A percentile compares a stretch with the other conserved stretches of the same genome.
Conservation (phyloP, 1,140 invertebrate species). For the Pseudomyrmex pallidus region DNA sequence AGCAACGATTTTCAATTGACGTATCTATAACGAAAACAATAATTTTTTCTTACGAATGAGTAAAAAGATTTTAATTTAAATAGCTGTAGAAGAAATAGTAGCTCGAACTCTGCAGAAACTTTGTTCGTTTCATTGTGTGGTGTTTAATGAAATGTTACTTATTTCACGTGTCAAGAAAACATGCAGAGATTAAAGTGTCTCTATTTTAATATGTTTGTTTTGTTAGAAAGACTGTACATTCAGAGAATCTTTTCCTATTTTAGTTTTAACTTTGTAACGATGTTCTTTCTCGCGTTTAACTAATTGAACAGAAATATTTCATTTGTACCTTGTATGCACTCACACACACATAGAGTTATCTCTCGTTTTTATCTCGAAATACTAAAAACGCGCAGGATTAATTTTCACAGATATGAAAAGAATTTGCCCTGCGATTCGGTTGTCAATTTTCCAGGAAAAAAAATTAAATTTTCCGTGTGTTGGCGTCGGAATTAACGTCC, state of each 20-base stretch:
- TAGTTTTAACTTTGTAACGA: neutral
- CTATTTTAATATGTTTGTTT: neutral
- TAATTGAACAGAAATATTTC: neutral
- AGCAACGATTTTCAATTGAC: too few species aligned
- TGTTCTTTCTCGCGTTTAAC: neutral
- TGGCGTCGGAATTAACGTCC: neutral
- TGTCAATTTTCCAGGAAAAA: neutral
- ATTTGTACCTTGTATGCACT: neutral
- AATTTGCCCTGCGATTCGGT: neutral
- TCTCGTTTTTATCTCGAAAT: neutral
- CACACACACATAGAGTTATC: neutral
- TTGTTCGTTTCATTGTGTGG: neutral
- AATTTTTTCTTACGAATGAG: too few species aligned
- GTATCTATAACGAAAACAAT: too few species aligned
- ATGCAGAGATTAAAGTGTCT: neutral
- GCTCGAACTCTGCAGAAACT: too few species aligned
- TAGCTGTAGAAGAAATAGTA: too few species aligned
- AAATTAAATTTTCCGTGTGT: neutral
- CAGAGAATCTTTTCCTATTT: neutral
- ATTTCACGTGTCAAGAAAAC: neutral
- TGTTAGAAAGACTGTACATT: neutral
- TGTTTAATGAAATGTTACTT: neutral
- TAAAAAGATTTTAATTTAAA: too few species aligned
- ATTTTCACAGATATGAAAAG: neutral
- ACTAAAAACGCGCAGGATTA: constrained; percentile 1